Percentiles rank a stretch among this genome's conserved stretches.
Conservation (phyloP, 2,888 invertebrate genomes). For the Hetaerina titia region DNA sequence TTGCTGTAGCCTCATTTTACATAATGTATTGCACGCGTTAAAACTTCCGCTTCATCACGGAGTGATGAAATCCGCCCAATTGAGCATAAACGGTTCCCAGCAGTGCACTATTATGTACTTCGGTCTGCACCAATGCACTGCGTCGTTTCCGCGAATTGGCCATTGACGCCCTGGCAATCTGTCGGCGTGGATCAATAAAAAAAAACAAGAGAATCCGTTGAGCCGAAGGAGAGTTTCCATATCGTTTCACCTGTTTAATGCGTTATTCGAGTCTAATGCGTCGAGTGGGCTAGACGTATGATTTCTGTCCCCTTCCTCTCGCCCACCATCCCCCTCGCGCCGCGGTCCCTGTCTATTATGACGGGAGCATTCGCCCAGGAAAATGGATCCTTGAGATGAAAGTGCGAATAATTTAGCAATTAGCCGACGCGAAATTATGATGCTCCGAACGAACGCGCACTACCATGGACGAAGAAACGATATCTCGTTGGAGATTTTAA, state of each 20-base stretch:
- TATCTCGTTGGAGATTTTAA: constrained; percentile 53
- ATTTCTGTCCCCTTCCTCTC: not conserved
- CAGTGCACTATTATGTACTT: not conserved
- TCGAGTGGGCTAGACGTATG: not conserved
- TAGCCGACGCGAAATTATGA: constrained; percentile 47
- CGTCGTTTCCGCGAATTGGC: not conserved
- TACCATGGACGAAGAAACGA: not conserved
- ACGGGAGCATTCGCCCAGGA: constrained; percentile 26
- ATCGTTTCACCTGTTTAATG: not conserved
- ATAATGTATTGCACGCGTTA: not conserved
- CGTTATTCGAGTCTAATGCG: not conserved
- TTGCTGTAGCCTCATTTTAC: not conserved
- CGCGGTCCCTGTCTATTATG: not conserved
- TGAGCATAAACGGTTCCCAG: not conserved
- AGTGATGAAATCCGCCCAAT: not conserved
- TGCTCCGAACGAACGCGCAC: not conserved
- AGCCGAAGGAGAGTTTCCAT: not conserved
- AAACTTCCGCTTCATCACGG: not conserved
- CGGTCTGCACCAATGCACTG: not conserved
- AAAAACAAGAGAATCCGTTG: not conserved
- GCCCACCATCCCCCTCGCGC: not conserved
- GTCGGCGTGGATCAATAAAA: not conserved
- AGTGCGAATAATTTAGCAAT: constrained; percentile 60
- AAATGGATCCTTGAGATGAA: not conserved
- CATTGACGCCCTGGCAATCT: not conserved